These are phyloP conservation scores for Rhodophaea formosa DNA, from an alignment of 2,888 invertebrate species.

Conservation along the genomic window DNA sequence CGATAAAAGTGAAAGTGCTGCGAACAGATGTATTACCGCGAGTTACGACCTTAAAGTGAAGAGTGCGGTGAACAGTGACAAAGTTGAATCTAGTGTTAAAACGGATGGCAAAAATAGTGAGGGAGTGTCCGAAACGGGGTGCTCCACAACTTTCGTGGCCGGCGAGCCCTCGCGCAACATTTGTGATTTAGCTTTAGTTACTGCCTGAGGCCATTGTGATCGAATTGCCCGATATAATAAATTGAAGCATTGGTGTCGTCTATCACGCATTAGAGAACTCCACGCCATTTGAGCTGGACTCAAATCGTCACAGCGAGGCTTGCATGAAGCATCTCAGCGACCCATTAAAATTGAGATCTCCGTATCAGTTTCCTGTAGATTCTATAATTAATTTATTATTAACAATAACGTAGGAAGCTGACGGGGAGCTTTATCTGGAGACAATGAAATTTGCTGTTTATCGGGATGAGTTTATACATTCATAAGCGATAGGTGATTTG, in stretches of 20 bases:
- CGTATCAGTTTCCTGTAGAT: conserved; percentile 80
- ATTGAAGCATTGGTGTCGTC: conserved; percentile 58
- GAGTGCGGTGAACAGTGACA: conserved; percentile 69
- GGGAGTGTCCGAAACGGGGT: conserved; percentile 62
- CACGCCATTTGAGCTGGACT: conserved; percentile 78
- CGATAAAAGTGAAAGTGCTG: conserved; percentile 77
- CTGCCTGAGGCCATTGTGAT: conserved; percentile 71
- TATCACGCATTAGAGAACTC: conserved; percentile 54
- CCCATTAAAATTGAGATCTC: conserved; percentile 75
- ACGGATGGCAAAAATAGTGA: conserved; percentile 60
- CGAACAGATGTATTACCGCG: conserved; percentile 65
- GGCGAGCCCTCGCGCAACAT: conserved; percentile 64
- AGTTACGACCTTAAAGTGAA: conserved; percentile 64
- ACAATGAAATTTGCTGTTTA: conserved; percentile 58
- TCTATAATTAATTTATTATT: conserved; percentile 79
- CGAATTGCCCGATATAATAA: conserved; percentile 47
- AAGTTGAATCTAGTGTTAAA: conserved; percentile 58
- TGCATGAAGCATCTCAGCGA: conserved; percentile 69
- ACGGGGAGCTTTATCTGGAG: conserved; percentile 73
- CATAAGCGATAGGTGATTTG: conserved; percentile 22
- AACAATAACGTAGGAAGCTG: conserved; percentile 76
- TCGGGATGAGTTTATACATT: conserved; percentile 27
- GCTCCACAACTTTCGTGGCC: conserved; percentile 54
- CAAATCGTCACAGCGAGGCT: conserved; percentile 75
- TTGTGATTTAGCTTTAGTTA: conserved; percentile 81